These are phyloP conservation scores for Labeo calbasu DNA, from an alignment of 2,797 vertebrate genomes.

Conservation along the genomic window DNA sequence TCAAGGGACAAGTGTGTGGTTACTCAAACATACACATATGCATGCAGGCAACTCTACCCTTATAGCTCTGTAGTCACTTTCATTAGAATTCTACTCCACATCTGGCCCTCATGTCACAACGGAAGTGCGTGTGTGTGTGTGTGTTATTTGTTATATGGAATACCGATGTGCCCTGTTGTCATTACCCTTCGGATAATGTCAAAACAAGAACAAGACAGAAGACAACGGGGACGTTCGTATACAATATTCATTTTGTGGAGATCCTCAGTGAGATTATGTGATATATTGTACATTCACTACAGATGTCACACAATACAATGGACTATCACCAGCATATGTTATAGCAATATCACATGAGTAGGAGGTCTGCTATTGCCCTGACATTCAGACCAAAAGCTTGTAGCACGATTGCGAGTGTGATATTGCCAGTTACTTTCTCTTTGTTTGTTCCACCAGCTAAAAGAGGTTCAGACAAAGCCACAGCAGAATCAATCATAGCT, in stretches of 20 bases:
- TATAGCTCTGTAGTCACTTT: conserved; percentile 34
- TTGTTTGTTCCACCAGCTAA: background rate
- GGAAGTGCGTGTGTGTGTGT: background rate
- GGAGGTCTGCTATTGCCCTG: background rate
- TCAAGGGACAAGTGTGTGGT: conserved; percentile 40
- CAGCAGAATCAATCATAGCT: background rate
- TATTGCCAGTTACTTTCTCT: background rate
- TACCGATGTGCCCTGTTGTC: conserved; percentile 27
- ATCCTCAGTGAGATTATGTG: background rate
- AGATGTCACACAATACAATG: conserved; percentile 23
- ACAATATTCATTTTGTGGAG: conserved; percentile 10
- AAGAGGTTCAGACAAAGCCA: background rate
- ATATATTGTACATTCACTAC: conserved; percentile 6
- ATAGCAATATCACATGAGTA: background rate
- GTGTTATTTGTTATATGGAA: conserved; percentile 18
- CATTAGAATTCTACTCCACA: conserved; percentile 36
- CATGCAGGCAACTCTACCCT: conserved; percentile 23
- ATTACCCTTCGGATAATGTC: background rate
- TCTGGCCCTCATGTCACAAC: conserved; percentile 29
- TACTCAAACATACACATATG: conserved; percentile 50
- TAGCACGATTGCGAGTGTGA: background rate
- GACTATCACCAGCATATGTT: background rate
- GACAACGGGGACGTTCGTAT: background rate
- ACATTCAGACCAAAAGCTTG: background rate
- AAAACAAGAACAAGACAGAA: background rate